phyloP scores from a whole-genome alignment of 2,797 vertebrate genomes.

The Steatocranus sp. region DNA sequence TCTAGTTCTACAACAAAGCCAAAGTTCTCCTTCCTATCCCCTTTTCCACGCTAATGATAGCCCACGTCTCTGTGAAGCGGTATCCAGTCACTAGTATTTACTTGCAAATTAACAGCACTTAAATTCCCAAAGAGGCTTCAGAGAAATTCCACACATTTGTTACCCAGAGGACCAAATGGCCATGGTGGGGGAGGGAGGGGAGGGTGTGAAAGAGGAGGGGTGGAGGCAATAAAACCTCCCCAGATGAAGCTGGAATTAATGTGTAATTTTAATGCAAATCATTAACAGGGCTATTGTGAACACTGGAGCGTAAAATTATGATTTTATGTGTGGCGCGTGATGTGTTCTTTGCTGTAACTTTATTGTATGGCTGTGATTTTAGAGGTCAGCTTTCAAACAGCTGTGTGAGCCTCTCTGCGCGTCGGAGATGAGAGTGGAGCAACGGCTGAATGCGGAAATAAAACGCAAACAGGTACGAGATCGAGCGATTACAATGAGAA shows the following conservation, averaged over 20 bases:
- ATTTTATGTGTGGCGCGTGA: neutral
- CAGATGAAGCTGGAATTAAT: constrained; percentile 54
- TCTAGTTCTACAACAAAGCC: neutral
- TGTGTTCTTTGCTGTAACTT: constrained; percentile 5
- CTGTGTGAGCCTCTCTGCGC: neutral
- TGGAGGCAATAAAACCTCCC: constrained; percentile 35
- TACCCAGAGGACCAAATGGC: constrained; percentile 60
- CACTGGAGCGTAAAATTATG: constrained; percentile 20
- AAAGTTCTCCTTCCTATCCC: neutral
- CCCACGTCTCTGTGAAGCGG: constrained; percentile 14
- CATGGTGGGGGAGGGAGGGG: neutral
- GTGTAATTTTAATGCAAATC: constrained; percentile 50
- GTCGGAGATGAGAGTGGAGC: neutral
- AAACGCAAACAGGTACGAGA: neutral
- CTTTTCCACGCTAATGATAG: neutral
- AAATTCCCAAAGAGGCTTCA: constrained; percentile 63
- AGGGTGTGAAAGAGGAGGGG: neutral
- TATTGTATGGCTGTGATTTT: constrained; percentile 4
- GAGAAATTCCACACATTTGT: constrained; percentile 71
- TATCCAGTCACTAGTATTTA: constrained; percentile 60
- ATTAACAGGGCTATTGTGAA: constrained; percentile 18
- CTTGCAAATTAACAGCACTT: constrained; percentile 69
- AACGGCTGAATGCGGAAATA: constrained; percentile 16
- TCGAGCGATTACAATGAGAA: neutral
- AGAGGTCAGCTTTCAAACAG: constrained; percentile 45